A percentile compares a stretch with the other conserved stretches of the same genome.
These are phyloP conservation scores for Archips crataeganus DNA, from an alignment of 2,888 invertebrate genomes.

Conservation along the genomic window DNA sequence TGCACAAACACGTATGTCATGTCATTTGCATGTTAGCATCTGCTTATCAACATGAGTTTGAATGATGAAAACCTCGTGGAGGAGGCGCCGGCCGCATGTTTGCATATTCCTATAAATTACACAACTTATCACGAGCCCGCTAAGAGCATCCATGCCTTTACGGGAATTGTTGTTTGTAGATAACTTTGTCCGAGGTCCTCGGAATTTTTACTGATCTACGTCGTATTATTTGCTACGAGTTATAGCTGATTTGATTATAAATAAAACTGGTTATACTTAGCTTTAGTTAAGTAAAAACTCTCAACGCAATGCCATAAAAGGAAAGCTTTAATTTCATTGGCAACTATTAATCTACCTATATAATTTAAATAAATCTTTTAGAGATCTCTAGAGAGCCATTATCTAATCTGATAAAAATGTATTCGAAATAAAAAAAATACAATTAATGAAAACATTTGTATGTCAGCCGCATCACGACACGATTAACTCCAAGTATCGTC, in stretches of 20 bases:
- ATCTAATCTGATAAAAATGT: not conserved
- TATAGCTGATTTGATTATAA: not conserved
- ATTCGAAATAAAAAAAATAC: slow-evolving; percentile 7
- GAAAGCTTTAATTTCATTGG: not conserved
- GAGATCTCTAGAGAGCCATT: not conserved
- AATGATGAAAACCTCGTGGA: slow-evolving; percentile 17
- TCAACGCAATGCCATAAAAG: not conserved
- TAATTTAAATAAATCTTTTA: not conserved
- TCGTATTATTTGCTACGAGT: not conserved
- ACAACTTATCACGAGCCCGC: slow-evolving; percentile 12
- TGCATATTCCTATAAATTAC: not conserved
- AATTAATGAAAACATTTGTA: slow-evolving; percentile 16
- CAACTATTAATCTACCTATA: not conserved
- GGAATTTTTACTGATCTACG: not conserved
- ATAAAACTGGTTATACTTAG: not conserved
- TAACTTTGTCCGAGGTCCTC: slow-evolving; percentile 6
- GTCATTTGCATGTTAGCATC: slow-evolving; percentile 6
- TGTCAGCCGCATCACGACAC: slow-evolving; percentile 5
- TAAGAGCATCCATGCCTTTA: slow-evolving; percentile 23
- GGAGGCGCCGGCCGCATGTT: slow-evolving; percentile 10
- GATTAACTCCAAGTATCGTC: slow-evolving; percentile 29
- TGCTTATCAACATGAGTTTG: not conserved
- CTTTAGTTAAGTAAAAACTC: no score
- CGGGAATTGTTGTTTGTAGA: slow-evolving; percentile 18
- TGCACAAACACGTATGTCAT: slow-evolving; percentile 2